A percentile compares a stretch with the other conserved stretches of the same genome.
phyloP scores from a whole-genome alignment of 2,888 invertebrate genomes.

The Drosophila neotestacea region DNA sequence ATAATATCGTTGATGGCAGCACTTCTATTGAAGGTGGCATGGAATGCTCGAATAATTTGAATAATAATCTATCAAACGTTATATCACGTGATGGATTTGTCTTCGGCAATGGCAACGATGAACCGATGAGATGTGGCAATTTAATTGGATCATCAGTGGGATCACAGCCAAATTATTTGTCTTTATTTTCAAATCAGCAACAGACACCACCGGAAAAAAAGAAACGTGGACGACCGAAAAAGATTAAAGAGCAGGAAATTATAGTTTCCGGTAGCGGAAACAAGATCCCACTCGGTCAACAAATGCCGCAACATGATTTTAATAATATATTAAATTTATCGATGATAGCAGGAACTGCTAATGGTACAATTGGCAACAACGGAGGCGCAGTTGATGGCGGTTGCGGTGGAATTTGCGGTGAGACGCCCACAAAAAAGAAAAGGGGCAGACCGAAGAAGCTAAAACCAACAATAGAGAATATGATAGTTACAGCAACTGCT shows the following conservation, averaged over 20 bases:
- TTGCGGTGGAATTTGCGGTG: constrained; percentile 47
- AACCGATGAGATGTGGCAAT: constrained; percentile 23
- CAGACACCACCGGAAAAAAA: constrained; percentile 90
- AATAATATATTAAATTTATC: constrained; percentile 81
- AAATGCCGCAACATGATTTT: constrained; percentile 86
- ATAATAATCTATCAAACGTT: constrained; percentile 21
- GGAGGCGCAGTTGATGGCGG: not conserved
- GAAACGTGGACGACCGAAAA: constrained; percentile 95
- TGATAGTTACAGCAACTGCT: constrained; percentile 25
- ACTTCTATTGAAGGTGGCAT: constrained; percentile 16
- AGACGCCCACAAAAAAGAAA: constrained; percentile 93
- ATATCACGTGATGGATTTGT: constrained; percentile 28
- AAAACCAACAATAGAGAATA: constrained; percentile 85
- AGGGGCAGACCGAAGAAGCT: constrained; percentile 95
- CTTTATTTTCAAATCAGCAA: constrained; percentile 47
- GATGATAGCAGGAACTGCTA: constrained; percentile 52
- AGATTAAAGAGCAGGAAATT: constrained; percentile 86
- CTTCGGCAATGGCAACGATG: constrained; percentile 40
- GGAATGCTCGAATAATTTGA: constrained; percentile 36
- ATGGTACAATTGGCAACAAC: not conserved
- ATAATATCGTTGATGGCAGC: constrained; percentile 24
- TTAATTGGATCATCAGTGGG: not conserved
- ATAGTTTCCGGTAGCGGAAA: constrained; percentile 73
- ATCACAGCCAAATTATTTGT: constrained; percentile 49
- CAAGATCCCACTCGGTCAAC: constrained; percentile 56